Evolutionary conservation across 2,888 invertebrate genomes (phyloP).

Genomic region (Isotomurus palustris): DNA sequence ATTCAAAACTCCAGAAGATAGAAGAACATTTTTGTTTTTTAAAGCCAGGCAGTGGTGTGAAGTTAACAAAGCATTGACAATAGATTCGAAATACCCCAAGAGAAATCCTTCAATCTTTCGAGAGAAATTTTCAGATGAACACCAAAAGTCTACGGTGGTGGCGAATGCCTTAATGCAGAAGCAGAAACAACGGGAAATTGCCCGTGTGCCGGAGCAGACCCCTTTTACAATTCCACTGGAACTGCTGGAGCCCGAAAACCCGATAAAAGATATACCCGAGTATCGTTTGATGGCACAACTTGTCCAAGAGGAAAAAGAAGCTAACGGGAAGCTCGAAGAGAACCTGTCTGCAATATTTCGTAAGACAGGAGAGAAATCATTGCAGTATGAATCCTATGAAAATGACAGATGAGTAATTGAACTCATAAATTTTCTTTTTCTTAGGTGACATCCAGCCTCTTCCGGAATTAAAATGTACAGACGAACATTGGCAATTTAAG

Average conservation of each 20-base stretch:
- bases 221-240: constrained; percentile 12
- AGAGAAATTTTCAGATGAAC: constrained; percentile 28
- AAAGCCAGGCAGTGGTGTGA: constrained; percentile 41
- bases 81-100: constrained; percentile 39
- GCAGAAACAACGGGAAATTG: background rate
- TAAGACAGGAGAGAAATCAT: background rate
- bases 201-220: background rate
- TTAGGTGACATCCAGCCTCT: too few species aligned
- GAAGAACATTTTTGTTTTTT: constrained; percentile 17
- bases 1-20: constrained; percentile 1
- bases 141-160: constrained; percentile 17
- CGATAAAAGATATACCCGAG: background rate
- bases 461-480: background rate
- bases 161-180: background rate
- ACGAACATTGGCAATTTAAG: constrained; percentile 36
- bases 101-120: constrained; percentile 24
- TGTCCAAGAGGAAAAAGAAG: constrained; percentile 7
- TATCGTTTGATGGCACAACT: constrained; percentile 18
- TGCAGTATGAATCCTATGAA: background rate
- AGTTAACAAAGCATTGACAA: constrained; percentile 35
- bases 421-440: background rate
- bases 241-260: constrained; percentile 2
- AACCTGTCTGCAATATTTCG: constrained; percentile 7
- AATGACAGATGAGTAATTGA: background rate
- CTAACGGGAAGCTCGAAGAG: background rate